Conservation (phyloP, 1,140 invertebrate genomes). For the Aphelinus certus region DNA sequence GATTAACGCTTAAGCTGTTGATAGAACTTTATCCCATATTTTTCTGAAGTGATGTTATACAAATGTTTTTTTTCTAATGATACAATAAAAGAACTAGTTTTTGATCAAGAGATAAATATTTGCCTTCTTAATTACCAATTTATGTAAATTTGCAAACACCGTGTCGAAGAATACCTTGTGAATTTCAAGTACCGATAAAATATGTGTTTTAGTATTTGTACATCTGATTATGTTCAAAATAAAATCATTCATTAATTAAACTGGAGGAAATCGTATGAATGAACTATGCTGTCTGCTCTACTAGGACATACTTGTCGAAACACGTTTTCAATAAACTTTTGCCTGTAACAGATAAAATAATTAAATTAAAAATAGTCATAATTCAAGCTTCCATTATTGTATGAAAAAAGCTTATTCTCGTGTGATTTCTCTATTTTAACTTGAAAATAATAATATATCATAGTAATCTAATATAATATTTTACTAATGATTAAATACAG, state of each 20-base stretch:
- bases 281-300: slow-evolving; percentile 71
- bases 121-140: slow-evolving; percentile 23
- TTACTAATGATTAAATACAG: not conserved
- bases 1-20: not conserved
- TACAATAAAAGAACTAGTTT: slow-evolving; percentile 21
- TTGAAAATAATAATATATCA: too few relatives aligned
- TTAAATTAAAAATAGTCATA: not conserved
- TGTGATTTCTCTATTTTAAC: too few relatives aligned
- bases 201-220: slow-evolving; percentile 56
- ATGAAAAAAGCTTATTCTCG: too few relatives aligned
- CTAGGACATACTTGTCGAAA: slow-evolving; percentile 72
- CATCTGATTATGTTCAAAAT: slow-evolving; percentile 54
- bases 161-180: slow-evolving; percentile 13
- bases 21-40: slow-evolving; percentile 20
- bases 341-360: slow-evolving; percentile 63
- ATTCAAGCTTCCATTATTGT: too few relatives aligned
- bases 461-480: too few relatives aligned
- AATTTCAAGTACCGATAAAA: slow-evolving; percentile 42
- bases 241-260: slow-evolving; percentile 58
- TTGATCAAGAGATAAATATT: slow-evolving; percentile 18
- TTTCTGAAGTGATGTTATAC: slow-evolving; percentile 22
- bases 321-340: slow-evolving; percentile 71
- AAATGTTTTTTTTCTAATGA: slow-evolving; percentile 22
- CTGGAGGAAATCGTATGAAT: slow-evolving; percentile 60
- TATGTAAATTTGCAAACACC: slow-evolving; percentile 17